Evolutionary conservation across 2,888 invertebrate species (phyloP), one percentile per base, ranked within the genome.

Genomic region (Harpalus rubripes): DNA sequence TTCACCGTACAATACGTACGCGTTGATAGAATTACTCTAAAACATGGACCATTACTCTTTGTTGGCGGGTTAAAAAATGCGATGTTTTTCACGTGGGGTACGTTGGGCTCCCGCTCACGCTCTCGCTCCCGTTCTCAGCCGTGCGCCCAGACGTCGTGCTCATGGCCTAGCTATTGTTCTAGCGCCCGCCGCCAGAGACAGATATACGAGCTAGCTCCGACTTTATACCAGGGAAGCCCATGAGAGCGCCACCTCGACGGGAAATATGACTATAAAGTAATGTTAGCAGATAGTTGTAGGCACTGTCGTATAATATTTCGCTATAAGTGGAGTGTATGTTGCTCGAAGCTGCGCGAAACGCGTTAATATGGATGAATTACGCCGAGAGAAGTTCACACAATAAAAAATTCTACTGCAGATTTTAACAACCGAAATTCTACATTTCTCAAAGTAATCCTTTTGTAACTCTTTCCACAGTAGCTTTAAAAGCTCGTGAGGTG

Each of bases 241-340:
- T 52, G 81, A 65, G 81, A 81, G 39, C 81, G 41, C 82, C 68
- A 72, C 81, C 63, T 56, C 78, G 61, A 61, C 76, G 39, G 74
- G 83, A 83, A 83, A 83, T 83, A 83, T 83, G 83, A 83, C 83
- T 83, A 76, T 83, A 83, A 83, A 83, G 76, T 83, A 83, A 83
- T 83, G 83, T 83, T 83, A 76, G 59, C 76, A 74, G 83, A 83
- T 83, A 83, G 83, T 83, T 83, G 83, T 83, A 83, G 83, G 83
- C 76, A 76, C 83, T 74, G 74, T 76, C 74, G 72, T 83, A 44
- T 76, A 83, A 83, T 83, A 83, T 83, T 83, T 83, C 83, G 83
- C 74, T 74, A 61, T 76, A 83, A 83, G 83, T 83, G 76, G 58
- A 65, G 78, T 78, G 10, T 78, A 78, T 78, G 58, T 78, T 78